A percentile compares a stretch with the other conserved stretches of the same genome.
Conservation (phyloP, 2,113 vertebrate species). For the Ceuthmochares aereus region DNA sequence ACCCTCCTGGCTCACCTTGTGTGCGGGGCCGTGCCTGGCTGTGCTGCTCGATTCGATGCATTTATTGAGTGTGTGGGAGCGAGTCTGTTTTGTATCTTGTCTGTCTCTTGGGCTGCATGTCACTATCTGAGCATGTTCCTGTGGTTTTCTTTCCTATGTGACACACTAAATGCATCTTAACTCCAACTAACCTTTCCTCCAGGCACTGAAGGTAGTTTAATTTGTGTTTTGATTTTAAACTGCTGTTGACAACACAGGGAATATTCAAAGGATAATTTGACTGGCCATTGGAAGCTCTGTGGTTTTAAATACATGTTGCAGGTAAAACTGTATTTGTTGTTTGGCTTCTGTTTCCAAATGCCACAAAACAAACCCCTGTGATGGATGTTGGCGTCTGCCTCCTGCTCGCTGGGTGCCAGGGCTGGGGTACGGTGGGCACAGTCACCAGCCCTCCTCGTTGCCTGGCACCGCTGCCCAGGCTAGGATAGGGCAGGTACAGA, state of each 20-base stretch:
- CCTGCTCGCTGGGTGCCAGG: neutral
- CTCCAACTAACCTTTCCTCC: neutral
- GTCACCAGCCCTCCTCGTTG: neutral
- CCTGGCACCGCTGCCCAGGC: neutral
- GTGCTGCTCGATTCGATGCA: neutral
- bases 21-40: neutral
- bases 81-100: neutral
- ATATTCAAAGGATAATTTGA: neutral
- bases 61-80: neutral
- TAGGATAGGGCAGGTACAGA: neutral
- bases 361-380: neutral
- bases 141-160: neutral
- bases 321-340: neutral
- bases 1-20: neutral
- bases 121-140: neutral
- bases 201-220: neutral
- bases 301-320: neutral
- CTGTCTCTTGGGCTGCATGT: constrained; percentile 11
- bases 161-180: neutral
- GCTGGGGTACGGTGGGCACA: neutral
- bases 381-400: neutral
- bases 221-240: constrained; percentile 10
- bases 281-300: neutral
- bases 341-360: neutral
- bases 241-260: constrained; percentile 13